Conservation (phyloP, 2,113 vertebrate genomes). For the Sapayoa aenigma region DNA sequence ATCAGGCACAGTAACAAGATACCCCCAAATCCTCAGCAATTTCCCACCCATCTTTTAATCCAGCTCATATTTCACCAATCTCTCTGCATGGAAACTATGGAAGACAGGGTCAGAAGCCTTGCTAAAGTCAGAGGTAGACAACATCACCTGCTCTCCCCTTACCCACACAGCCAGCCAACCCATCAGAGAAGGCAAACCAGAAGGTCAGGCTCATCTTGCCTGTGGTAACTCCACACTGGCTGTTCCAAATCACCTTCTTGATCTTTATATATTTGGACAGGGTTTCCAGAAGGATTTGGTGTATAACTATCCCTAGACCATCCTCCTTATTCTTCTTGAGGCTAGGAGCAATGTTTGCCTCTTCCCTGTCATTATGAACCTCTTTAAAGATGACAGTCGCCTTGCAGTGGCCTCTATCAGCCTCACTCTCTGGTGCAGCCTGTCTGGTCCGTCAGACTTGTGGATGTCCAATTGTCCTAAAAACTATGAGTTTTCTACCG, state of each 20-base stretch:
- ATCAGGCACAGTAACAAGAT: not conserved
- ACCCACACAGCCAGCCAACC: not conserved
- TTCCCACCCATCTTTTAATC: not conserved
- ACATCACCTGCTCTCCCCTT: not conserved
- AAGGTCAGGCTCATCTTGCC: not conserved
- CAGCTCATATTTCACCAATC: not conserved
- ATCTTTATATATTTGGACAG: not conserved
- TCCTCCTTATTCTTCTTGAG: not conserved
- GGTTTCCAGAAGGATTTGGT: not conserved
- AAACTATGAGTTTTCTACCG: not conserved
- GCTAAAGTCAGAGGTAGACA: not conserved
- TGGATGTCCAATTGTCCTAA: not conserved
- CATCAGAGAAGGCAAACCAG: not conserved
- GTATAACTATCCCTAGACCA: not conserved
- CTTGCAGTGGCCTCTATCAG: not conserved
- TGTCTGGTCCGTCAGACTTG: fast-evolving
- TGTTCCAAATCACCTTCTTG: not conserved
- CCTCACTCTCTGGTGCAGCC: not conserved
- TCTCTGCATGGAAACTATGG: not conserved
- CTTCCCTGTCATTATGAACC: not conserved
- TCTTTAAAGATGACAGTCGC: not conserved
- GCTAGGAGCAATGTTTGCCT: not conserved
- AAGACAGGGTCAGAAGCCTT: not conserved
- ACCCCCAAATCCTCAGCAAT: not conserved
- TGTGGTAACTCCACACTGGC: not conserved